Percentiles rank a stretch among this genome's conserved stretches.
Conservation (phyloP, 2,797 vertebrate genomes). For the Valencia hispanica region DNA sequence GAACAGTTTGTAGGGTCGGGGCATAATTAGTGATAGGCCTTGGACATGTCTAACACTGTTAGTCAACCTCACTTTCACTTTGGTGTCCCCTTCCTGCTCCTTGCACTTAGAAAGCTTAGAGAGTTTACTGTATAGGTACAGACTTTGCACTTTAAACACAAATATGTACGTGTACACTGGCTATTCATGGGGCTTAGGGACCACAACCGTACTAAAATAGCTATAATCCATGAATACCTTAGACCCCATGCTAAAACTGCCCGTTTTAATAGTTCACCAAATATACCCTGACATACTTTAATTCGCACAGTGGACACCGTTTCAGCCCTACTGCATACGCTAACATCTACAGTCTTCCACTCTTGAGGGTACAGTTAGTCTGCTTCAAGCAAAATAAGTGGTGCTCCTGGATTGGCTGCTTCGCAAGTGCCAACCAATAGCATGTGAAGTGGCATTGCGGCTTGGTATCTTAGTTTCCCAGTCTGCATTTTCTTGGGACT, state of each 20-base stretch:
- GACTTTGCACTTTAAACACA: not conserved
- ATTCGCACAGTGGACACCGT: not conserved
- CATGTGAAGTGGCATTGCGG: too few relatives aligned
- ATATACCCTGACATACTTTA: not conserved
- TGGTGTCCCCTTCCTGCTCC: conserved; percentile 61
- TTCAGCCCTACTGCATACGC: not conserved
- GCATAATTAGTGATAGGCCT: conserved; percentile 76
- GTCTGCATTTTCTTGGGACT: too few relatives aligned
- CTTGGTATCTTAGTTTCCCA: too few relatives aligned
- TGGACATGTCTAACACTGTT: conserved; percentile 75
- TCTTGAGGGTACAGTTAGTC: too few relatives aligned
- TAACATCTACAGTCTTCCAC: not conserved
- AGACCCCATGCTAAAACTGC: too few relatives aligned
- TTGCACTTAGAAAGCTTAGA: conserved; percentile 35
- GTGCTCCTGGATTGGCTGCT: too few relatives aligned
- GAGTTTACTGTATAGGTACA: not conserved
- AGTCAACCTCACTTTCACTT: conserved; percentile 64
- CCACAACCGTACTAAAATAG: not conserved
- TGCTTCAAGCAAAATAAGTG: too few relatives aligned
- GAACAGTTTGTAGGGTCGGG: conserved; percentile 66
- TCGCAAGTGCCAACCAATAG: too few relatives aligned
- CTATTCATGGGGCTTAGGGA: not conserved
- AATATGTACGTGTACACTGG: too few relatives aligned
- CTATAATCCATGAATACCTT: not conserved
- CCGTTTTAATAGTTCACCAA: too few relatives aligned